Base-by-base conservation (phyloP, 1,140 invertebrate species). In the Radopholus similis region DNA sequence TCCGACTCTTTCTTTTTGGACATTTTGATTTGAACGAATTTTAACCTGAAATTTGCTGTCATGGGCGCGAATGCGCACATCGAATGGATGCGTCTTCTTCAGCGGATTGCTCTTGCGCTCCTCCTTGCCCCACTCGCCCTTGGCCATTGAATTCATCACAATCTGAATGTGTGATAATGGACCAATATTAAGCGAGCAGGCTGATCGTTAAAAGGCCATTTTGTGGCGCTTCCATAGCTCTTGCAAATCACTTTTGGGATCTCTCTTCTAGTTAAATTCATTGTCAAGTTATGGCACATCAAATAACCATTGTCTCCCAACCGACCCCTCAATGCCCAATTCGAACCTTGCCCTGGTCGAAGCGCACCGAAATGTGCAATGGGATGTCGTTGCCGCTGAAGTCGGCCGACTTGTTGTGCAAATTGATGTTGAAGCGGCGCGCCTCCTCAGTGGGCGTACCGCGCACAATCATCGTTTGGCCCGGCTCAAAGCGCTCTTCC, bases 121-220 rank as follows among this genome's bases (percentile, higher is more conserved):
- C 71, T 81, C 78, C 38, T 83, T 83, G 49, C 80, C 80, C 78
- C 78, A 81, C 51, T 81, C 75, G 34, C 77, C 77, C 37, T 81
- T 81, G 54, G 64, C 53, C 34, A 73, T 77, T 18, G 55, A 49
- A 49, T 73, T 73, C 11, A 78, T 30, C 15, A 65, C 42, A 26
- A 77, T 71, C 69, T 75, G n/a, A 32, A 74, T 11, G 85, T 97
- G 97, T 6, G 15, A 5, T 3, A 47, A 47, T 15, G 42, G 2
- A 23, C 6, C 18, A 15, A 23, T 6, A 5, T 47, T 47, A 8
- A 5, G 44, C n/a, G n/a, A n/a, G n/a, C n/a, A n/a, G n/a, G n/a
- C n/a, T n/a, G n/a, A n/a, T 47, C 15, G 44, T 9, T 13, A 9
- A 42, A 21, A 18, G 44, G 15, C 44, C 6, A 47, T 47, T 4